Evolutionary conservation across 2,888 invertebrate species (phyloP).

Genomic region (Drosophila eohydei): DNA sequence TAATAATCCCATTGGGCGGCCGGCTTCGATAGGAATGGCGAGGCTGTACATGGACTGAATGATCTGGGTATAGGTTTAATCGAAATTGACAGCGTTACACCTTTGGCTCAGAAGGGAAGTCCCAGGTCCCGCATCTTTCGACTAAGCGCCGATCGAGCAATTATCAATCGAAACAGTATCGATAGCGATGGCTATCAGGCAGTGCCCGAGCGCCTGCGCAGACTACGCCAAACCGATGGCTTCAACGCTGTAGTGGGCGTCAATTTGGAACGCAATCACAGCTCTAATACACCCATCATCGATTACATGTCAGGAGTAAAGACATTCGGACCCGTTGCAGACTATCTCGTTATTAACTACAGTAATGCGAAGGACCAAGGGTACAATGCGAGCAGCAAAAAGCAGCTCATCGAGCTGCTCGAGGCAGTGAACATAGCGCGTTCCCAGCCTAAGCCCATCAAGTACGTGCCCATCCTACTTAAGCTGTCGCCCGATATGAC

Average conservation of each 20-base stretch:
- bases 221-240: conserved; percentile 78
- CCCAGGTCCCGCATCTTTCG: conserved; percentile 96
- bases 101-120: conserved; percentile 96
- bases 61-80: conserved; percentile 97
- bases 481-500: conserved; percentile 97
- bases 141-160: conserved; percentile 92
- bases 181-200: conserved; percentile 96
- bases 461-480: conserved; percentile 91
- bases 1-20: conserved; percentile 98
- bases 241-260: conserved; percentile 92
- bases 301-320: conserved; percentile 95
- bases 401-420: conserved; percentile 90
- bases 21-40: conserved; percentile 99
- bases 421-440: conserved; percentile 87
- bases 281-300: conserved; percentile 88
- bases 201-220: conserved; percentile 89
- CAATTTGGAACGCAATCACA: conserved; percentile 98
- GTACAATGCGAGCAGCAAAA: conserved; percentile 91
- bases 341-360: conserved; percentile 99
- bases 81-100: conserved; percentile 98
- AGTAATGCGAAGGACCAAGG: conserved; percentile 93
- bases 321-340: conserved; percentile 92
- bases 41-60: conserved; percentile 92
- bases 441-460: conserved; percentile 85
- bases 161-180: conserved; percentile 98